phyloP scores from a whole-genome alignment of 2,797 vertebrate genomes.

The Pseudomugil tenellus region DNA sequence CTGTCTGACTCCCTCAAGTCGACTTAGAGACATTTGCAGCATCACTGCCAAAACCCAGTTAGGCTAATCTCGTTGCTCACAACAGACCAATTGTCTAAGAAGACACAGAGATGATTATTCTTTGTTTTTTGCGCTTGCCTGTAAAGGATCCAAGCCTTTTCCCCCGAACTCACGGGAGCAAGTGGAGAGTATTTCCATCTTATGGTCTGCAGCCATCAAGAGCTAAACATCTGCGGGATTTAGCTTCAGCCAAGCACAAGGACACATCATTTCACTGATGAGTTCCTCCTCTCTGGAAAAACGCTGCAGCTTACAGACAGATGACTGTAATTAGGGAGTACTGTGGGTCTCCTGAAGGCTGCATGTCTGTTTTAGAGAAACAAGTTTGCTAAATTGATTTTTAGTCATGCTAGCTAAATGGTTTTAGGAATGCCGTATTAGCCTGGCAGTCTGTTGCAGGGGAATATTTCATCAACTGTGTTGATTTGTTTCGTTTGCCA shows the following conservation, averaged over 20 bases:
- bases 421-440: neutral
- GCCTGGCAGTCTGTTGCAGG: neutral
- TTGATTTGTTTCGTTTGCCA: neutral
- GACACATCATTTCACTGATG: conserved; percentile 52
- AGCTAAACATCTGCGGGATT: conserved; percentile 51
- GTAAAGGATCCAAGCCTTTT: conserved; percentile 22
- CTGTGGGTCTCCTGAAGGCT: conserved; percentile 30
- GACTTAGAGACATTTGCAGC: conserved; percentile 22
- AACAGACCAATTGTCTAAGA: conserved; percentile 9
- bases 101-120: conserved; percentile 24
- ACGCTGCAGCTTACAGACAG: conserved; percentile 30
- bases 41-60: conserved; percentile 22
- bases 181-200: conserved; percentile 40
- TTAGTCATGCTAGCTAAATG: conserved; percentile 7
- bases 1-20: neutral
- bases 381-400: neutral
- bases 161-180: conserved; percentile 29
- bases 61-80: conserved; percentile 34
- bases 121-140: conserved; percentile 30
- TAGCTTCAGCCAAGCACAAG: conserved; percentile 45
- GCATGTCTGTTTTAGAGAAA: conserved; percentile 18
- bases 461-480: neutral
- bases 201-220: conserved; percentile 43
- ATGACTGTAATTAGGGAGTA: conserved; percentile 46
- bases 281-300: conserved; percentile 44